Base-by-base conservation (phyloP, 2,888 invertebrate species). In the Anodontia alba region DNA sequence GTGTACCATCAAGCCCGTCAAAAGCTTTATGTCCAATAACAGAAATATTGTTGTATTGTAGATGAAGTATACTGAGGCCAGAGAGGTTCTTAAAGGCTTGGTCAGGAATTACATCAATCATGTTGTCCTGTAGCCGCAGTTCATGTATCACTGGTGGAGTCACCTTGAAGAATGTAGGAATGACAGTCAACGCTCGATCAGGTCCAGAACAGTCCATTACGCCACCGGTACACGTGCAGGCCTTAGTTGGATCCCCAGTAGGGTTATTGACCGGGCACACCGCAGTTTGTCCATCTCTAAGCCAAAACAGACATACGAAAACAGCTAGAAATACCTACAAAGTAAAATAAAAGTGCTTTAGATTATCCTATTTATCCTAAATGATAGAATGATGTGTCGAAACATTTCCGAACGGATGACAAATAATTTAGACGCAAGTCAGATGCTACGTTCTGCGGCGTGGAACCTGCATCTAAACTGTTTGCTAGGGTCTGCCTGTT, bases 161-260 rank as follows among this genome's bases (percentile, higher is more conserved):
- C 12, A 78, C 81, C 0, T n/a, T 15, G 0, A 0, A 29, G 67
- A 86, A 83, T 17, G 2, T 20, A 1, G 85, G 85, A 0, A 86
- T 43, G 0, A n/a, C 23, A 0, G 66, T 73, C 3, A 86, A 73
- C 0, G 51, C 49, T 72, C 82, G 66, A 3, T 26, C 54, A 17
- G 62, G 62, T 17, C 62, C 62, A 42, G 76, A 68, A 36, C 85
- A 86, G 46, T 86, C 81, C 33, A 81, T 83, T 10, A 76, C 69
- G 12, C 43, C 51, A 1, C 15, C 42, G 0, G 78, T 74, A 42
- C 83, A 80, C 23, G 62, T 78, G 42, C 82, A 82, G 2, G 26
- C 17, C n/a, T 12, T 69, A 3, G 2, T 46, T 20, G 46, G 43
- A 43, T 46, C 70, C 1, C 46, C 46, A 10, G 43, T 29, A 26